Base-by-base conservation (phyloP, 2,797 vertebrate genomes). In the Scolopax bukidnonensis region DNA sequence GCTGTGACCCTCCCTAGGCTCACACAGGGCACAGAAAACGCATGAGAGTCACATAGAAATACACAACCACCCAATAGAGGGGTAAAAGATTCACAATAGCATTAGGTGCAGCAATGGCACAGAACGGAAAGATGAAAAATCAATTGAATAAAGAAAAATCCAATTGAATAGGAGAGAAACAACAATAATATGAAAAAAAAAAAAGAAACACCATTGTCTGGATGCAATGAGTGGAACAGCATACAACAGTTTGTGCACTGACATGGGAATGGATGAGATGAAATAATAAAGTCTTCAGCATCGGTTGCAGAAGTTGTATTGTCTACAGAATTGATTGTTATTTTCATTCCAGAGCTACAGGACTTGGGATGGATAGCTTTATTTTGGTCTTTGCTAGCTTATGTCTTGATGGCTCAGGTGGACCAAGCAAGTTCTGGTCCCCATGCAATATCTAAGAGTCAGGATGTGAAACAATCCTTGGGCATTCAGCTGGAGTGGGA, bases 31-130 rank as follows among this genome's bases (percentile, higher is more conserved):
- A 17, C 6, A 14, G 27, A 45, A 56, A 41, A n/a, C 45, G 8
- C 27, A 5, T 0, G 6, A 41, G 25, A 40, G 14, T 11, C 47
- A 8, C 1, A 1, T 1, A 15, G 54, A 40, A 18, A 30, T 3
- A 45, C 4, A 24, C 18, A 59, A 51, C 47, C 12, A 13, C 36
- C 18, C 24, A 51, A 8, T 1, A 63, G 25, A 7, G 15, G 3
- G 7, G 11, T 15, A 48, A 47, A 33, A 21, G 48, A 14, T 30
- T 74, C 56, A 25, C 17, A 16, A 12, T 6, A 67, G 13, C 21
- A 16, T 32, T 30, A 10, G 43, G n/a, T 40, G 13, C 47, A 51
- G n/a, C 14, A 18, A 20, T 71, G 53, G 20, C 43, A 47, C 10
- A 25, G 47, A 30, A 64, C 1, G 1, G 32, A 25, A 60, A 84